These are phyloP conservation scores for Diuraphis noxia DNA, from an alignment of 1,140 invertebrate genomes.

Conservation along the genomic window DNA sequence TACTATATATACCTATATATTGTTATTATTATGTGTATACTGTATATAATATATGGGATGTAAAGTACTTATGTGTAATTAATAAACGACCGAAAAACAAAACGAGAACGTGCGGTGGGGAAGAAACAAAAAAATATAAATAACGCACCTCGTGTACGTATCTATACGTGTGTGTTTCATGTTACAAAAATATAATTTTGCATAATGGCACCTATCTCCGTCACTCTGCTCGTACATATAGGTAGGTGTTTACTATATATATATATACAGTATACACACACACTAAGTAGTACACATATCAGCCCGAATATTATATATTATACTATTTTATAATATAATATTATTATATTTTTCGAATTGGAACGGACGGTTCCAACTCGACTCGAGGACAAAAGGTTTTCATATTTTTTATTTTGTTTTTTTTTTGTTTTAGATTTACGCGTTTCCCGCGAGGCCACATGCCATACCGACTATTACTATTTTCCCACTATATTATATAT, in stretches of 20 bases:
- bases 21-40: background rate
- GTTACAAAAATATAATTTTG: background rate
- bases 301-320: background rate
- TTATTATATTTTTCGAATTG: background rate
- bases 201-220: background rate
- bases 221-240: background rate
- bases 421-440: background rate
- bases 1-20: background rate
- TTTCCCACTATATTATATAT: background rate
- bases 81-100: slow-evolving; percentile 23
- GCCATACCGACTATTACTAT: background rate
- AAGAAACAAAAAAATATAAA: no score
- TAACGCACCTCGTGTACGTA: background rate
- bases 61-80: slow-evolving; percentile 14
- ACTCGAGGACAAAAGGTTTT: background rate
- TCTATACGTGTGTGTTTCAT: no score
- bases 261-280: no score
- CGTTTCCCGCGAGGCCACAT: background rate
- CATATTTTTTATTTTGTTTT: no score
- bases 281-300: background rate
- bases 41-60: background rate
- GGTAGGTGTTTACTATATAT: background rate
- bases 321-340: background rate
- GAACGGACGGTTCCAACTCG: background rate
- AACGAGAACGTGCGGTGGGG: background rate